Evolutionary conservation across 2,888 invertebrate species (phyloP).

Genomic region (Himalopsyche tibetana): DNA sequence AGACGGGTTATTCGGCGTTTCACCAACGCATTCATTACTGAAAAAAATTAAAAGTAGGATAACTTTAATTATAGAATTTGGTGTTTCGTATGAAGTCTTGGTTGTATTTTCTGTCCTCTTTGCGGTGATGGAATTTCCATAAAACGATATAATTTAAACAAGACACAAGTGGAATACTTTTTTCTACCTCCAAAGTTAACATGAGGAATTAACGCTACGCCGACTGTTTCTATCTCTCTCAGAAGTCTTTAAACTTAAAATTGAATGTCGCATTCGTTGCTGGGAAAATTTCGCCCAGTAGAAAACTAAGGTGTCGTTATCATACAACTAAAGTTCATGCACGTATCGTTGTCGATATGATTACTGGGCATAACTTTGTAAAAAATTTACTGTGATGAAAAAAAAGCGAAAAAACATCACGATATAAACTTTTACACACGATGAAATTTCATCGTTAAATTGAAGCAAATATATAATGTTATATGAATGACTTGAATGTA

Average conservation of each 20-base stretch:
- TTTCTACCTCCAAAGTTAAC: background rate
- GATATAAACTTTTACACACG: background rate
- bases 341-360: background rate
- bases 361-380: background rate
- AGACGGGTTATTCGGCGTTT: too few relatives aligned
- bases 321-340: background rate
- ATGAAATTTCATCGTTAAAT: background rate
- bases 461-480: background rate
- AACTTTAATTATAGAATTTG: too few relatives aligned
- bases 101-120: conserved; percentile 7
- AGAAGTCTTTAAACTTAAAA: conserved; percentile 15
- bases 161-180: background rate
- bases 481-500: too few relatives aligned
- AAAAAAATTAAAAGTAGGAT: too few relatives aligned
- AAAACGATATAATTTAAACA: conserved; percentile 13
- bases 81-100: background rate
- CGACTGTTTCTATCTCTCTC: background rate
- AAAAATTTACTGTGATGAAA: background rate
- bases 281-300: conserved; percentile 1
- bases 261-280: background rate
- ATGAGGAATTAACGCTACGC: background rate
- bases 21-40: too few relatives aligned
- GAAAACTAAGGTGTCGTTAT: conserved; percentile 24
- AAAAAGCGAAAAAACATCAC: background rate
- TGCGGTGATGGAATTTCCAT: background rate